phyloP scores from a whole-genome alignment of 2,113 vertebrate species.

The Eurypyga helias region DNA sequence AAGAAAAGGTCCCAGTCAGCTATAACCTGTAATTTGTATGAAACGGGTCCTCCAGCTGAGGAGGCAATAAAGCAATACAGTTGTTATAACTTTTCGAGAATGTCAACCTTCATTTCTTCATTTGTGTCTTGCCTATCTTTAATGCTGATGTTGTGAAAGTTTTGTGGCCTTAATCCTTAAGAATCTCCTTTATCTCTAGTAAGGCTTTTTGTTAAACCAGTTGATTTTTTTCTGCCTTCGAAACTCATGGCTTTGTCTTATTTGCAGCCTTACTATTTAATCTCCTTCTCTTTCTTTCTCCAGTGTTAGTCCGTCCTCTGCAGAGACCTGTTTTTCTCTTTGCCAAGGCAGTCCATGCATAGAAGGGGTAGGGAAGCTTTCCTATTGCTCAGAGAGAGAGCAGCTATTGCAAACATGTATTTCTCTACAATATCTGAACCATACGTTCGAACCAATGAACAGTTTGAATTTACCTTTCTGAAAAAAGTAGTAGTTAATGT shows the following conservation, averaged over 20 bases:
- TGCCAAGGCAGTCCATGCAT: not conserved
- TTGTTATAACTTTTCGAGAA: not conserved
- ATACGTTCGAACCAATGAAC: not conserved
- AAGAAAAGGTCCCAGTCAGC: not conserved
- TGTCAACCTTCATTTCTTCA: not conserved
- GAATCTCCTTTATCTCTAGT: not conserved
- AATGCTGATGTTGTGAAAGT: not conserved
- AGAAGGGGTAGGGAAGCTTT: not conserved
- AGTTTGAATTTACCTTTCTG: not conserved
- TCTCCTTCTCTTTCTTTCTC: not conserved
- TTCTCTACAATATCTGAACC: not conserved
- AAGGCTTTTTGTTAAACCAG: not conserved
- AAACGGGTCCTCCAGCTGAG: fast-evolving
- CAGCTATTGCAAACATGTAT: not conserved
- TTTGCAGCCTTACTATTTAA: not conserved
- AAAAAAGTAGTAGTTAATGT: not conserved
- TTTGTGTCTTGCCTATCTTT: not conserved
- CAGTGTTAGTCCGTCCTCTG: not conserved
- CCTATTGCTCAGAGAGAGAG: not conserved
- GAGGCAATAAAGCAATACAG: not conserved
- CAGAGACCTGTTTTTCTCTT: not conserved
- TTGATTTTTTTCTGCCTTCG: not conserved
- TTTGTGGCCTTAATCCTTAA: not conserved
- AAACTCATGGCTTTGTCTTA: not conserved
- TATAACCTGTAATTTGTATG: not conserved